Evolutionary conservation across 2,888 invertebrate genomes (phyloP), one percentile per base, ranked within the genome.

Genomic region (Apantesis nais): DNA sequence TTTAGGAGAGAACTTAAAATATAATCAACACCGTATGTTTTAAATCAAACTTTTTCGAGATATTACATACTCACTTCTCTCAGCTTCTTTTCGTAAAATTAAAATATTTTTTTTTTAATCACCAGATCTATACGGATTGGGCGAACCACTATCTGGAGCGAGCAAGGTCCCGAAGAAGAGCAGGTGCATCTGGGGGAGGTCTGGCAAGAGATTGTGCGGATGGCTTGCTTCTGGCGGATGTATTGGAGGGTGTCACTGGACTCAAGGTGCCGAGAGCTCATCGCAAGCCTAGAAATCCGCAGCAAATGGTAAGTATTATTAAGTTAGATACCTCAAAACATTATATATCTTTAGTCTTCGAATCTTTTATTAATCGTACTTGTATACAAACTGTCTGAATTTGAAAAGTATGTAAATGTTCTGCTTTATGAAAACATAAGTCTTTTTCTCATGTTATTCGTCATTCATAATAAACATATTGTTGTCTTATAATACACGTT

Each of bases 51-150:
- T n/a, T n/a, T n/a, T n/a, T n/a, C n/a, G n/a, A n/a, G 34, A 34
- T 34, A 34, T 34, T 2, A 34, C 34, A 34, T 4, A 34, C 34
- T 34, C 34, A 34, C 5, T 34, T 25, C 12, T 25, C n/a, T 19
- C 19, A 11, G 2, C 12, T 55, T 55, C 1, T 55, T 55, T 52
- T n/a, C 9, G n/a, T 52, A 52, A n/a, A n/a, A 55, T 55, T 55
- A 14, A 55, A 14, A 55, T 55, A 55, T 58, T 39, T 11, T 19
- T 70, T 85, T 85, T 34, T n/a, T n/a, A n/a, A 82, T 79, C 94
- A 96, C 8, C 96, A 99, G 99, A 99, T 99, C 88, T 99, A 99
- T 94, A 99, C 99, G 71, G 99, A 99, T 95, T 99, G 99, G 99
- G 99, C 99, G 66, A 99, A 99, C 93, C 99, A 99, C 89, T 99